Evolutionary conservation across 2,113 vertebrate genomes (phyloP).

Genomic region (Odocoileus hemionus): DNA sequence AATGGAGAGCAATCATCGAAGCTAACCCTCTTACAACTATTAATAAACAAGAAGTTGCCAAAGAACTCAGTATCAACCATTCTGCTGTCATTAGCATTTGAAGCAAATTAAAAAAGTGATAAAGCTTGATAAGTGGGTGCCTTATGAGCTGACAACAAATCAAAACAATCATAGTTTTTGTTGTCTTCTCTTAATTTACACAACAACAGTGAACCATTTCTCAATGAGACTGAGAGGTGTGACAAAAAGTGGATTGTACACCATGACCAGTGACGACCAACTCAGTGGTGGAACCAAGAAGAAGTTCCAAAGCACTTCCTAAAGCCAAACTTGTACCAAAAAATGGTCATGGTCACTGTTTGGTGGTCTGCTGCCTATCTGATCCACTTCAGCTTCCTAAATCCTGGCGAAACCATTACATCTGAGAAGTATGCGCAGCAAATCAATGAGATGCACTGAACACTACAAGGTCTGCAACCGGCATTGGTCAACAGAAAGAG

Average conservation of each 20-base stretch:
- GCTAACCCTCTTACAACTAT: neutral
- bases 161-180: neutral
- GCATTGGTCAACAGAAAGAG: neutral
- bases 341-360: neutral
- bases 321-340: neutral
- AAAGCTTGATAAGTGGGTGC: neutral
- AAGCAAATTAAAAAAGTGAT: neutral
- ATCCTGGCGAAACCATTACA: neutral
- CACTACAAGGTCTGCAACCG: neutral
- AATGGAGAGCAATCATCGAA: neutral
- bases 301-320: neutral
- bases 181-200: neutral
- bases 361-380: neutral
- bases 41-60: neutral
- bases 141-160: neutral
- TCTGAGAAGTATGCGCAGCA: neutral
- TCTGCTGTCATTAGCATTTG: neutral
- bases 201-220: neutral
- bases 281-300: neutral
- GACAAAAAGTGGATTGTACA: neutral
- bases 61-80: neutral
- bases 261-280: neutral
- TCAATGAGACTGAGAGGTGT: neutral
- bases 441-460: neutral
- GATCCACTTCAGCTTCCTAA: neutral